Conservation (phyloP, 2,888 invertebrate species). For the Petrophora chlorosata region DNA sequence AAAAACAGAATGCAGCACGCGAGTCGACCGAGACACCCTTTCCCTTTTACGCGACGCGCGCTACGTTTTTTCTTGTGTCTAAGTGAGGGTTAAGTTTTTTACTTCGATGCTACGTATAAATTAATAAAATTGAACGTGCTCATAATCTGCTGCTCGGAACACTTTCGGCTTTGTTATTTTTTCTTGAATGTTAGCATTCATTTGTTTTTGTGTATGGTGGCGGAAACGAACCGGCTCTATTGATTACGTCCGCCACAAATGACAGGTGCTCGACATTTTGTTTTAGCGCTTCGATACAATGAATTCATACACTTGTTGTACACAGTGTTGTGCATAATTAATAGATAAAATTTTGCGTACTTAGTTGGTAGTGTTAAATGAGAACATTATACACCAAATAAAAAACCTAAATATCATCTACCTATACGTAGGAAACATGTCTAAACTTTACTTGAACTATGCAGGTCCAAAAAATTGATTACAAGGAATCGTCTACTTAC, state of each 20-base stretch:
- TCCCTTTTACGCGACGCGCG: slow-evolving; percentile 82
- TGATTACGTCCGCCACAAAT: slow-evolving; percentile 62
- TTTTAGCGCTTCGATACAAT: slow-evolving; percentile 21
- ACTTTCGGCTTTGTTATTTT: slow-evolving; percentile 81
- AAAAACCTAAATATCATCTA: no score
- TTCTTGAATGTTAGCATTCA: slow-evolving; percentile 64
- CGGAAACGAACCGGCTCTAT: slow-evolving; percentile 73
- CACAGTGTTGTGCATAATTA: no score
- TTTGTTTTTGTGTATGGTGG: slow-evolving; percentile 77
- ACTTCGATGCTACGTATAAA: slow-evolving; percentile 79
- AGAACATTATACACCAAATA: no score
- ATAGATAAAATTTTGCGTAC: no score
- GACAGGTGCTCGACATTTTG: slow-evolving; percentile 68
- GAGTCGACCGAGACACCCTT: slow-evolving; percentile 77
- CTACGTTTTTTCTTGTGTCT: slow-evolving; percentile 73
- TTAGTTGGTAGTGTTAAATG: no score
- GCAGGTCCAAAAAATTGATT: no score
- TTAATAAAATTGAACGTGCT: slow-evolving; percentile 83
- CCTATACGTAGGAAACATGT: no score
- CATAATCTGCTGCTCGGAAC: slow-evolving; percentile 80
- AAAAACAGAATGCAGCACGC: slow-evolving; percentile 82
- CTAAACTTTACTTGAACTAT: no score
- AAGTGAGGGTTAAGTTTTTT: slow-evolving; percentile 79
- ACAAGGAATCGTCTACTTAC: no score
- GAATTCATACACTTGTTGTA: slow-evolving; percentile 9